These are phyloP conservation scores for Furnarius figulus DNA, from an alignment of 2,113 vertebrate species.

Conservation along the genomic window DNA sequence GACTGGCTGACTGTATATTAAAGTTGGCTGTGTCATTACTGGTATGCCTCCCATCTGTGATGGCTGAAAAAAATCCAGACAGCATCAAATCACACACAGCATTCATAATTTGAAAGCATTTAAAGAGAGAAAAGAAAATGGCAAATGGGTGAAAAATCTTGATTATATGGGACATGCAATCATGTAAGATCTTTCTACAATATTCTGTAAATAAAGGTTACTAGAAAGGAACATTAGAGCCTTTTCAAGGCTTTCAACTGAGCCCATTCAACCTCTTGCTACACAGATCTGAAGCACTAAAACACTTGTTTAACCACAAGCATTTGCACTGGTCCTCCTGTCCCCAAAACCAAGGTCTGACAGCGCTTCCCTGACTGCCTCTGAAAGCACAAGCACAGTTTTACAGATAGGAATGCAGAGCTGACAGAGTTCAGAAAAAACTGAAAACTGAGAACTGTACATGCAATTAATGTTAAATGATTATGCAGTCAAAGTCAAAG, in stretches of 20 bases:
- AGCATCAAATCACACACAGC: constrained; percentile 25
- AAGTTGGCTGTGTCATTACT: constrained; percentile 92
- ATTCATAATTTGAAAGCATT: background rate
- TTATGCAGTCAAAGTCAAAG: background rate
- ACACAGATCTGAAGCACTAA: background rate
- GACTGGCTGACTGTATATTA: constrained; percentile 93
- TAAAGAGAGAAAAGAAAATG: background rate
- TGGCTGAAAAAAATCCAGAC: constrained; percentile 71
- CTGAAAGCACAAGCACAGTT: background rate
- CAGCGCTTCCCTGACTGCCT: background rate
- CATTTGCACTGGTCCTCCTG: background rate
- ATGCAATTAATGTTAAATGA: background rate
- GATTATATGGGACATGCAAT: background rate
- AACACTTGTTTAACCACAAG: background rate
- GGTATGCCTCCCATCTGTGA: constrained; percentile 89
- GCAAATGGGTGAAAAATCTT: background rate
- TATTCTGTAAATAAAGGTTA: background rate
- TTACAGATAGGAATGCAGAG: background rate
- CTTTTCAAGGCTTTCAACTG: background rate
- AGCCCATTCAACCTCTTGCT: background rate
- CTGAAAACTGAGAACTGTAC: fast-evolving
- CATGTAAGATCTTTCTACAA: background rate
- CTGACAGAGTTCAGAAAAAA: background rate
- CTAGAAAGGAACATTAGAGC: background rate
- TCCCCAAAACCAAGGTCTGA: background rate